These are phyloP conservation scores for Sarotherodon lohbergeri DNA, from an alignment of 2,113 vertebrate genomes.

Conservation along the genomic window DNA sequence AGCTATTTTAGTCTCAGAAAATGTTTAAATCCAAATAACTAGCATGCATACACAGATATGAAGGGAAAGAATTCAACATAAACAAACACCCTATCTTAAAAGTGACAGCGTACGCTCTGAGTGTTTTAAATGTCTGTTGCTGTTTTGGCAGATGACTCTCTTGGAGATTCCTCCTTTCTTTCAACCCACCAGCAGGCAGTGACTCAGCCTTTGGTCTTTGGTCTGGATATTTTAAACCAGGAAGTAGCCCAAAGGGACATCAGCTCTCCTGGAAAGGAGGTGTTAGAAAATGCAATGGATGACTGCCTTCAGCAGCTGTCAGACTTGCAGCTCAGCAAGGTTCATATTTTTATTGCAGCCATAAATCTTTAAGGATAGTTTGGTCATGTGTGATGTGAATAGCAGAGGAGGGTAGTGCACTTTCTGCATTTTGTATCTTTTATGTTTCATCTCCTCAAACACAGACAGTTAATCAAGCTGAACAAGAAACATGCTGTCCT, in stretches of 20 bases:
- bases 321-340: conserved; percentile 63
- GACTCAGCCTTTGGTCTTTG: background rate
- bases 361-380: background rate
- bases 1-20: background rate
- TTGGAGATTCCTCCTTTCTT: background rate
- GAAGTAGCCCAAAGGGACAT: background rate
- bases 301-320: conserved; percentile 60
- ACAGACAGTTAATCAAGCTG: conserved; percentile 58
- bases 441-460: background rate
- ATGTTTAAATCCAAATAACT: background rate
- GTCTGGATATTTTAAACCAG: conserved; percentile 13
- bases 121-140: background rate
- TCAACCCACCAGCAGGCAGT: conserved; percentile 2
- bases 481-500: conserved; percentile 60
- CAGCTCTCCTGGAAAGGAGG: conserved; percentile 35
- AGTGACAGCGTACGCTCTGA: background rate
- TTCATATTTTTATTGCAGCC: conserved; percentile 29
- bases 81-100: background rate
- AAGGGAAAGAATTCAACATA: background rate
- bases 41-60: background rate
- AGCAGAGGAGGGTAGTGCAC: background rate
- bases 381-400: background rate
- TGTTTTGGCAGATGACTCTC: conserved; percentile 35
- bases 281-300: conserved; percentile 53
- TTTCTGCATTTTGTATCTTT: background rate